Evolutionary conservation across 2,888 invertebrate species (phyloP).

Genomic region (Orthonychiurus folsomi): DNA sequence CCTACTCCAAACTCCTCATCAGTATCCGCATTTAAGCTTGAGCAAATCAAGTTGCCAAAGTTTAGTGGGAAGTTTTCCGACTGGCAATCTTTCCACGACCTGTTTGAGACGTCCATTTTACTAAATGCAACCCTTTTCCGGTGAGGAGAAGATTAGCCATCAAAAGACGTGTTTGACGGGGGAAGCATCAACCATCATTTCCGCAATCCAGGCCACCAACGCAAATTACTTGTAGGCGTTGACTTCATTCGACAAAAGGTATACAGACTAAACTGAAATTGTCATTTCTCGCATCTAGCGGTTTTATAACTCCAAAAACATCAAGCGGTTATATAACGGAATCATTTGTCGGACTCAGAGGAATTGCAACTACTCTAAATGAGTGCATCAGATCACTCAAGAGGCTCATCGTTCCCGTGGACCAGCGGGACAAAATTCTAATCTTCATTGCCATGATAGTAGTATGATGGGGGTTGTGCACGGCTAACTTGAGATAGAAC

Average conservation of each 20-base stretch:
- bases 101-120: slow-evolving; percentile 14
- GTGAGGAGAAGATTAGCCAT: slow-evolving; percentile 21
- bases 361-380: neutral
- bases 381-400: slow-evolving; percentile 10
- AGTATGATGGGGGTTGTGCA: too few relatives aligned
- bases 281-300: slow-evolving; percentile 4
- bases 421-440: slow-evolving; percentile 6
- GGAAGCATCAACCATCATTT: slow-evolving; percentile 19
- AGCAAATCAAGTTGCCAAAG: slow-evolving; percentile 16
- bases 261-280: slow-evolving; percentile 23
- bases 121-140: slow-evolving; percentile 11
- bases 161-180: slow-evolving; percentile 16
- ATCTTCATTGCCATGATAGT: neutral
- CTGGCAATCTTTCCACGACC: slow-evolving; percentile 21
- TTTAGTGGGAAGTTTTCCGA: slow-evolving; percentile 21
- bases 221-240: slow-evolving; percentile 19
- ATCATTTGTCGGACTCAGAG: neutral
- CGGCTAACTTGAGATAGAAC: too few relatives aligned
- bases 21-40: slow-evolving; percentile 15
- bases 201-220: slow-evolving; percentile 18
- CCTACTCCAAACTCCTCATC: too few relatives aligned
- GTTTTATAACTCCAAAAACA: neutral
- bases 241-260: slow-evolving; percentile 12
- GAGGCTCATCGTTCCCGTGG: neutral
- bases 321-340: neutral